Base-by-base conservation (phyloP, 1,140 invertebrate genomes). In the Hormaphis cornu region DNA sequence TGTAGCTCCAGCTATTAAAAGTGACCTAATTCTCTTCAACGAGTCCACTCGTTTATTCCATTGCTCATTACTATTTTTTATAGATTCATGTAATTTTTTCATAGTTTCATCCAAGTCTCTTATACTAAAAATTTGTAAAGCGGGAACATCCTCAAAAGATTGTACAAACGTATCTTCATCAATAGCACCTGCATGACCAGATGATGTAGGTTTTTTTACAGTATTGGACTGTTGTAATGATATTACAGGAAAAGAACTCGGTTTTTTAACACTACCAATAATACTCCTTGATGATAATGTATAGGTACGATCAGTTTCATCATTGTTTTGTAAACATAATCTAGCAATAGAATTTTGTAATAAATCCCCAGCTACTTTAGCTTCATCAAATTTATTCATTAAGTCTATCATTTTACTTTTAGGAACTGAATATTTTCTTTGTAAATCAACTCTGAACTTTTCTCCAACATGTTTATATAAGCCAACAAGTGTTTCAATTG, bases 381-480 rank as follows among this genome's bases (percentile, higher is more conserved):
- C 83, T 77, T 94, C 90, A 79, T 95, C 92, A 79, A 97, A 95
- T 77, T 89, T 91, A 69, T 86, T 83, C 73, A 90, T 85, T 22
- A 96, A 77, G 72, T 85, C 76, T 69, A 83, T 84, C 77, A 93
- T 70, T 72, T 73, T 95, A 16, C 87, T 82, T 50, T 86, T 83
- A 9, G 91, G 88, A 69, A 96, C 83, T 48, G 85, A 78, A 74
- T 90, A 85, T 75, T 92, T 91, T 76, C 87, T 88, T 73, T 86
- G 83, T 56, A 97, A 80, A 79, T 97, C 93, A 52, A 84, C 78
- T 73, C 92, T 78, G 50, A 97, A 81, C 78, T 87, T 85, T 77
- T 97, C 94, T 72, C 94, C 94, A 53, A 96, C 90, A 78, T 96
- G 93, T 75, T 90, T 86, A 78, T 97, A 97, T 28, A 96, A 88